phyloP scores from a whole-genome alignment of 2,888 invertebrate genomes.

The Pediacus dermestoides region DNA sequence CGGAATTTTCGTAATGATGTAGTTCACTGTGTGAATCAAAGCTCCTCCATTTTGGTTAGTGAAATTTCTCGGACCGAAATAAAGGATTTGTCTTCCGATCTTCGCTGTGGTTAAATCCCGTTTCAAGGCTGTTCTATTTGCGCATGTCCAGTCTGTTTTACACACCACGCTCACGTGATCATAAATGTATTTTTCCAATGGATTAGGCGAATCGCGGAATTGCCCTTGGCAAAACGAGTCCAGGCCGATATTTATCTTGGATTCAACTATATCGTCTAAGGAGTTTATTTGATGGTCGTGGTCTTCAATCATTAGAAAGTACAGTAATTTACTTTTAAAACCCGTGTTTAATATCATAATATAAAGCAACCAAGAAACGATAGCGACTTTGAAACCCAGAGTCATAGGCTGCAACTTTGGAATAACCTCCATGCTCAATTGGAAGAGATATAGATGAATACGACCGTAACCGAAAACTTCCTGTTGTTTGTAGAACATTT shows the following conservation, averaged over 20 bases:
- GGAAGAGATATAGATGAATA: too few relatives aligned
- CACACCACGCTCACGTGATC: neutral
- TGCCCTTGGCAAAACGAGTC: neutral
- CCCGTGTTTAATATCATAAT: neutral
- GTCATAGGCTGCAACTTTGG: too few relatives aligned
- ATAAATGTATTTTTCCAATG: neutral
- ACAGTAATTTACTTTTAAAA: neutral
- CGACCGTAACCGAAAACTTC: too few relatives aligned
- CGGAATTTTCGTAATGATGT: neutral
- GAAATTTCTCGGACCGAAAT: neutral
- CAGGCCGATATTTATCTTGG: neutral
- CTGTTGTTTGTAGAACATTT: too few relatives aligned
- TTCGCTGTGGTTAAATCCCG: neutral
- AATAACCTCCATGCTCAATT: too few relatives aligned
- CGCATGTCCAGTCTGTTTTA: neutral
- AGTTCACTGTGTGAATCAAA: neutral
- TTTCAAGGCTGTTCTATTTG: neutral
- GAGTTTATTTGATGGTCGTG: neutral
- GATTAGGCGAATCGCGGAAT: neutral
- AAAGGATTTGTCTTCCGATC: neutral
- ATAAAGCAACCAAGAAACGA: neutral
- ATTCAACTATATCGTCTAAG: neutral
- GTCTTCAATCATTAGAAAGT: neutral
- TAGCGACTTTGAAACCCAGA: too few relatives aligned
- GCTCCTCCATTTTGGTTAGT: neutral